Evolutionary conservation across 2,797 vertebrate genomes (phyloP), one percentile per base, ranked within the genome.

Genomic region (Triplophysa bombifrons): DNA sequence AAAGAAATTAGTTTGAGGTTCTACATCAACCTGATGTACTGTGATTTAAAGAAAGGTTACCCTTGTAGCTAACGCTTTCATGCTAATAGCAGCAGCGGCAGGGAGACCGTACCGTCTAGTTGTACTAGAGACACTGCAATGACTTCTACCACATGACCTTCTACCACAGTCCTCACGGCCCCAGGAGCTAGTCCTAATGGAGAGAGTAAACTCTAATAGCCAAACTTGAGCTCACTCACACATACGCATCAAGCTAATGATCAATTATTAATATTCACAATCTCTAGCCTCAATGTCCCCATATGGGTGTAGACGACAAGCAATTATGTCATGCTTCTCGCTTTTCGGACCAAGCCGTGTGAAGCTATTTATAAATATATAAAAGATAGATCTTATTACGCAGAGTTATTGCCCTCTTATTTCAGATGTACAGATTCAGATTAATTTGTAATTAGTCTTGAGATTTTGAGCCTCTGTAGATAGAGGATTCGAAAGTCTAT

Each of bases 401-500:
- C 90, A 83, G 91, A 91, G 90, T 91, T 90, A 92, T 89, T 92
- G 90, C 89, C 89, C 90, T 93, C 92, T 93, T 90, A 90, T 87
- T 91, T 92, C 92, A 91, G 93, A 94, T 93, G 92, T 93, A 92
- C 92, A 92, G 90, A 93, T 93, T 87, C 92, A 93, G 94, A 94
- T 94, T 94, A 94, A 94, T 94, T 93, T 93, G 93, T 93, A 94
- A 94, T 94, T 94, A 94, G 93, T 93, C 92, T 93, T 93, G 93
- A 94, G 92, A 94, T 94, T 93, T 93, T 93, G 92, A 94, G 93
- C 92, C 92, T 93, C 90, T 88, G 85, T 90, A 92, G 94, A 94
- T 94, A 94, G 94, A 92, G 92, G 92, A 93, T 93, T 92, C 89
- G 85, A 90, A 88, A 90, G 91, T 90, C 89, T 89, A 89, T 90